phyloP scores from a whole-genome alignment of 2,797 vertebrate species.

The Hippocampus kuda region DNA sequence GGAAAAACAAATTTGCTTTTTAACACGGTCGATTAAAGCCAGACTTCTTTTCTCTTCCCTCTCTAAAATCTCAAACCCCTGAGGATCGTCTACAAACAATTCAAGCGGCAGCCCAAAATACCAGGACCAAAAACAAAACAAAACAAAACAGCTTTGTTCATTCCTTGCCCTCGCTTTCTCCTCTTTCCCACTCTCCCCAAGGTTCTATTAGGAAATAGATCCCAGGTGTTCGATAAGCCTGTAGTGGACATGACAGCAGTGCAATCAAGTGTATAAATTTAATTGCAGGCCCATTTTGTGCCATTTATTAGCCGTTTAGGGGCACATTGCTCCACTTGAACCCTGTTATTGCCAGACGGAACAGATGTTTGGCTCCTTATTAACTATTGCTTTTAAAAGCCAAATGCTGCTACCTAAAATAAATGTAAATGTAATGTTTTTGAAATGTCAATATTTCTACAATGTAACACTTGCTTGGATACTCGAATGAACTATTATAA shows the following conservation, averaged over 20 bases:
- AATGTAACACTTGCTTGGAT: neutral
- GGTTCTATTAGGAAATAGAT: slow-evolving; percentile 76
- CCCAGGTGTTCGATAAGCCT: slow-evolving; percentile 78
- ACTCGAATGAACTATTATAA: neutral
- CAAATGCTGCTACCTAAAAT: slow-evolving; percentile 38
- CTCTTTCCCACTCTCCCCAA: slow-evolving; percentile 55
- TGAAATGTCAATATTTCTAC: slow-evolving; percentile 9
- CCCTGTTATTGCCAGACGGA: slow-evolving; percentile 73
- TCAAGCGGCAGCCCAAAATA: slow-evolving; percentile 48
- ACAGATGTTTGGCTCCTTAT: slow-evolving; percentile 73
- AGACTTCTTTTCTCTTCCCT: slow-evolving; percentile 18
- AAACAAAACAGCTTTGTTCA: slow-evolving; percentile 59
- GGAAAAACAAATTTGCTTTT: slow-evolving; percentile 27
- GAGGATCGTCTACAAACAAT: slow-evolving; percentile 45
- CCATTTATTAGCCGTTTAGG: slow-evolving; percentile 77
- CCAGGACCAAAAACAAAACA: slow-evolving; percentile 6
- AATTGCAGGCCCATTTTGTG: slow-evolving; percentile 80
- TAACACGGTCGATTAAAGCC: slow-evolving; percentile 23
- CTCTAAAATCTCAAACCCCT: slow-evolving; percentile 30
- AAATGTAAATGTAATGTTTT: slow-evolving; percentile 13
- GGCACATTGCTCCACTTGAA: slow-evolving; percentile 76
- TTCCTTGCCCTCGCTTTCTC: slow-evolving; percentile 29
- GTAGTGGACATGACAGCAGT: slow-evolving; percentile 79
- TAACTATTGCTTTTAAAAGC: slow-evolving; percentile 63
- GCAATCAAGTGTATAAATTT: slow-evolving; percentile 82